Base-by-base conservation (phyloP, 2,113 vertebrate genomes). In the Athene noctua region DNA sequence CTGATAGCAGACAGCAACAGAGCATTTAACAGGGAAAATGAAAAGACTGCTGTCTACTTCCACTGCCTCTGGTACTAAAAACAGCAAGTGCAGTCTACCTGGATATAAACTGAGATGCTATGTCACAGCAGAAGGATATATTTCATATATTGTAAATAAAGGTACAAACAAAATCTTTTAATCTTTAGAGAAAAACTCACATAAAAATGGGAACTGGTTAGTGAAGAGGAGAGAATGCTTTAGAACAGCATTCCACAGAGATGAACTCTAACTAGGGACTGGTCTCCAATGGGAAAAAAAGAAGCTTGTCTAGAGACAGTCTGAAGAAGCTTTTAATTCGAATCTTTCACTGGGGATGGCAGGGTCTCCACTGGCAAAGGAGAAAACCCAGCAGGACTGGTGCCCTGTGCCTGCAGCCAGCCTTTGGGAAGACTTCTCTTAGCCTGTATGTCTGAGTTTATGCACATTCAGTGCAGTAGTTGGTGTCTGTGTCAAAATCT, bases 71-170 rank as follows among this genome's bases (percentile, higher is more conserved):
- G 32, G 32, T 51, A 66, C 4, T 32, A 57, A 85, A 90, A 77
- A 0, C 38, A 49, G 16, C 14, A 21, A 83, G 8, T 32, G 5
- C 21, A 40, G 3, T 34, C 26, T 58, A 30, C 2, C 1, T 80
- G n/a, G 8, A 2, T 74, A 59, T 32, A 29, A 93, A 13, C 2
- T 34, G 27, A 77, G 71, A 68, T 66, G 6, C 5, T 90, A 3
- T 52, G 13, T 46, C 42, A 70, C 16, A 80, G 22, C 58, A 79
- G 44, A 88, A 70, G 8, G 10, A 18, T 58, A 9, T 58, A 19
- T 70, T 83, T 78, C 38, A 26, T 49, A 20, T 44, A 11, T 70
- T 72, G 8, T 38, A 62, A 73, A 42, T 38, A 4, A 91, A 94
- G 4, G 3, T 55, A 6, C 0, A 5, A 92, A 82, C 2, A 47